phyloP scores from a whole-genome alignment of 2,797 vertebrate genomes.

The Catharus ustulatus region DNA sequence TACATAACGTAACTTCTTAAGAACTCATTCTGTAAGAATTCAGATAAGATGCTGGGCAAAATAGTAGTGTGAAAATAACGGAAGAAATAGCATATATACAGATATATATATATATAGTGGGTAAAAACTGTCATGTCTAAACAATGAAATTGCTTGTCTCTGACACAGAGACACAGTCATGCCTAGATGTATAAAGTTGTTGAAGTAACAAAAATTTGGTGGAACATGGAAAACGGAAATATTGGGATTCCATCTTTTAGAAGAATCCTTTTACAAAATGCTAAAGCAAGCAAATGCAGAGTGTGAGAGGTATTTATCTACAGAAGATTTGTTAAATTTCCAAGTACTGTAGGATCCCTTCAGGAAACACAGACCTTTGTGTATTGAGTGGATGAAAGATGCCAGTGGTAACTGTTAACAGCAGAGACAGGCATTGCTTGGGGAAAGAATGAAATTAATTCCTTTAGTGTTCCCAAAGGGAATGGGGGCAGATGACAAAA shows the following conservation, averaged over 20 bases:
- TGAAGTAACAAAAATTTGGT: neutral
- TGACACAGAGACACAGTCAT: neutral
- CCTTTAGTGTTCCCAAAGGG: constrained; percentile 41
- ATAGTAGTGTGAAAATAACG: neutral
- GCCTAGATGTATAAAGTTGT: neutral
- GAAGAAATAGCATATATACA: neutral
- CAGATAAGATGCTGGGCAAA: neutral
- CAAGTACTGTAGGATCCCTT: neutral
- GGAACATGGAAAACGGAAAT: neutral
- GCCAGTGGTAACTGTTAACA: neutral
- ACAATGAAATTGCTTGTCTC: neutral
- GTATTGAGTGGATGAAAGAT: neutral
- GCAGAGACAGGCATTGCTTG: constrained; percentile 18
- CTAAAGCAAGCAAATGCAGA: neutral
- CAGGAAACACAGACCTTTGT: neutral
- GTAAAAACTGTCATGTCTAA: neutral
- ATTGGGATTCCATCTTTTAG: neutral
- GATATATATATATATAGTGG: neutral
- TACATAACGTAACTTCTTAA: neutral
- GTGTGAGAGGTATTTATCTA: neutral
- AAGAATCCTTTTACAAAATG: neutral
- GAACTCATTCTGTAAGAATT: neutral
- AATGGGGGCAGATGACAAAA: constrained; percentile 57
- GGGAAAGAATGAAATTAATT: constrained; percentile 49
- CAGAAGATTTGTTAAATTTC: neutral